Evolutionary conservation across 2,888 invertebrate genomes (phyloP), one percentile per base, ranked within the genome.

Genomic region (Bugulina stolonifera): DNA sequence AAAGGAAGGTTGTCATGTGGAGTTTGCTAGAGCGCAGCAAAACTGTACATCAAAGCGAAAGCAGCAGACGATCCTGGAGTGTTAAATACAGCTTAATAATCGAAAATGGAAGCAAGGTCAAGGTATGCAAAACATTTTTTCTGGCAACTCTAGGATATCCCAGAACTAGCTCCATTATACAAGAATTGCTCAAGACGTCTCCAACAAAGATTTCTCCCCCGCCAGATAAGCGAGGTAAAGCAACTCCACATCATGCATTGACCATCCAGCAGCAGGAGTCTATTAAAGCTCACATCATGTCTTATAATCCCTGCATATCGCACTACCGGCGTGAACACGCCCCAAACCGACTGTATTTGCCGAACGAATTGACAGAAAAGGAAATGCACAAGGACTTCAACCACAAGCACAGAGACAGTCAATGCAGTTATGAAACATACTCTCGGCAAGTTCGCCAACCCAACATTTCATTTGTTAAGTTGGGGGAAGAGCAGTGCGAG

Each of bases 391-490:
- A 34, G 5, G 73, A 73, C 54, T 74, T 73, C 55, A 43, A 73
- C 18, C 29, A 18, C 10, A 43, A 71, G 35, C 1, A 55, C 23
- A 58, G 64, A 54, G 58, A 69, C 25, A 23, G 54, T 25, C 29
- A 70, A 43, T 72, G 70, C 69, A 22, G 23, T 25, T 75, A 73
- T 43, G 71, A 57, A 25, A 69, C 70, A 3, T 75, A 75, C 55
- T 43, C 71, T 27, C 54, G 54, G 25, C 25, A 35, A 1, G 69
- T 75, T 1, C 29, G 32, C 14, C 70, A 72, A n/a, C 71, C 64
- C 72, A 75, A 73, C 27, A 74, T 74, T 25, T 75, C 74, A 34
- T 75, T 74, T 71, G 34, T 73, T 5, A 74, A 74, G 43, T 69
- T 75, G 27, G 73, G 74, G 23, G 54, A 73, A 43, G 73, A 75